Base-by-base conservation (phyloP, 2,797 vertebrate genomes). In the Podarcis siculus region DNA sequence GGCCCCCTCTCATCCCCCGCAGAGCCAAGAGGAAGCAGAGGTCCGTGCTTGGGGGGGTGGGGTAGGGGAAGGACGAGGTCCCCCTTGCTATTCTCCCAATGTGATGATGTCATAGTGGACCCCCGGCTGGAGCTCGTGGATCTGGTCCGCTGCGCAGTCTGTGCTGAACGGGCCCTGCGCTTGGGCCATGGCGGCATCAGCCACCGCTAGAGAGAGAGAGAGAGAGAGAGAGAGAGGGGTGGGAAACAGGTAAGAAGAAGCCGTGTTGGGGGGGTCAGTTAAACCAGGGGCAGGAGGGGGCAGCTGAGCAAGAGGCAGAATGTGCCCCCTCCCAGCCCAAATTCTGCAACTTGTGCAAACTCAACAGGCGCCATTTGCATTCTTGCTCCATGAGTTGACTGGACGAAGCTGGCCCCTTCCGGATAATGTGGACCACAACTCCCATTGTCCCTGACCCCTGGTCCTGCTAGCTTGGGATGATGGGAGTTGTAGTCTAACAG, bases 61-160 rank as follows among this genome's bases (percentile, higher is more conserved):
- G 12, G 12, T 49, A 49, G 49, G 49, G 3, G 49, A 49, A 21
- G 2, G 30, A 32, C 19, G 4, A 15, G 27, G 12, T 0, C 3
- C 42, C 35, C 39, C 83, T 0, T 0, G 1, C 8, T 94, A 96
- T 8, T 98, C 98, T 0, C 97, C 95, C 95, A 99, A 97, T 2
- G 98, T 98, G 91, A 99, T 99, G 95, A 99, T 98, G 0, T 99
- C 98, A 4, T 99, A 99, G 87, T 98, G 98, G 95, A 99, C 98
- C 86, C 98, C 98, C 73, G 98, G 97, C 93, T 99, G 98, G 96
- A 99, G 97, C 95, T 98, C 98, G 90, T 98, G 98, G 88, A 98
- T 96, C 96, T 98, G 98, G 91, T 98, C 98, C 0, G 98, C 97
- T 0, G 97, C 97, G 0, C 98, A 96, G 92, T 99, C 98, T 0